phyloP scores from a whole-genome alignment of 2,113 vertebrate species.

The Sclerurus mexicanus region DNA sequence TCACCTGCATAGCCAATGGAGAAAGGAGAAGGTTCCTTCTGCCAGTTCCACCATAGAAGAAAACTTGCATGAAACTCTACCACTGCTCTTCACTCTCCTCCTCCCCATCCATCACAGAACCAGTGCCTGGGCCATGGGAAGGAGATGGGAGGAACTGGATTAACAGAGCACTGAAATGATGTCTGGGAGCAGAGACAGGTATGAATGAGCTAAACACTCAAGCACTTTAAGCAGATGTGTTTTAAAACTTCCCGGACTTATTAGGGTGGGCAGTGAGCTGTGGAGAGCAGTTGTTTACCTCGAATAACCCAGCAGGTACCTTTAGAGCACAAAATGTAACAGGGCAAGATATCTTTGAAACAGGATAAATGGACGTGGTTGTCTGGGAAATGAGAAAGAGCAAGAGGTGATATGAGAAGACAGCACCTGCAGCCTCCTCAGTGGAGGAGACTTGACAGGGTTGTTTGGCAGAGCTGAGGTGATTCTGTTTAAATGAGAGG shows the following conservation, averaged over 20 bases:
- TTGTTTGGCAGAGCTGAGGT: not conserved
- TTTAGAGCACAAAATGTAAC: not conserved
- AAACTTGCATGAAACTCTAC: not conserved
- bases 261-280: not conserved
- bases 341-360: not conserved
- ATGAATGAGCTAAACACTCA: not conserved
- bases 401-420: not conserved
- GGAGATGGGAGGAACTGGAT: not conserved
- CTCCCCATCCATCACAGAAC: not conserved
- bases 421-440: not conserved
- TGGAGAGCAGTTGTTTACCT: conserved; percentile 10
- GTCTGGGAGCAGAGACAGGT: not conserved
- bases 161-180: not conserved
- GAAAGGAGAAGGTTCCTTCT: not conserved
- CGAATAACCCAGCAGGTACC: not conserved
- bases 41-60: not conserved
- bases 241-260: not conserved
- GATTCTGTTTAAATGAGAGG: not conserved
- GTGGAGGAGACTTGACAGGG: not conserved
- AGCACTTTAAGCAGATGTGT: not conserved
- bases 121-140: not conserved
- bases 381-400: not conserved
- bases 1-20: not conserved
- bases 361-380: not conserved
- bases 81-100: not conserved